Evolutionary conservation across 2,888 invertebrate species (phyloP), one percentile per base, ranked within the genome.

Genomic region (Melieria picta): DNA sequence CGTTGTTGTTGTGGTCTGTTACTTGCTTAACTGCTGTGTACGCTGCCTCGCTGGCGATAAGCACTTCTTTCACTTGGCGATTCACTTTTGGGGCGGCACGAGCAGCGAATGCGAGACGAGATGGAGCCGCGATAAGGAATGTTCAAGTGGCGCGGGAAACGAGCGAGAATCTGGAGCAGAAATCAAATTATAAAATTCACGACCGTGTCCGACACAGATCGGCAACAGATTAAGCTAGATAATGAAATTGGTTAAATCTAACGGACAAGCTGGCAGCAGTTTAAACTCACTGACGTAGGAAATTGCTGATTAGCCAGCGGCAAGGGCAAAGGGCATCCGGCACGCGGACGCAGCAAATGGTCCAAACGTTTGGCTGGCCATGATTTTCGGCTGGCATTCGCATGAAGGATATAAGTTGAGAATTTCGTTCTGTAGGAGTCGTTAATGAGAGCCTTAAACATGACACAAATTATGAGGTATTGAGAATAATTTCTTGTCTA

Each of bases 101-200:
- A 4, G 11, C 58, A 30, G 42, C 5, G 30, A 10, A 47, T 58
- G 48, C 58, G 50, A 66, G 48, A 58, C 43, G 16, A 58, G 67
- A 60, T 60, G 67, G 52, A 60, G 61, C 52, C 67, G 60, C 67
- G 67, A 67, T 67, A 67, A 67, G 67, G 60, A 58, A n/a, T n/a
- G 45, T 64, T 50, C 13, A 30, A 7, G 56, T 56, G 30, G 3
- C 13, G 58, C 16, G 58, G 42, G 58, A 42, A 4, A 67, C 60
- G 45, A 50, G 66, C 43, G 57, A 45, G 45, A 30, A 30, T 11
- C 10, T 13, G 60, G 16, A 43, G 60, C 52, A 65, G 61, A 72
- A 74, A 74, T 72, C 67, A 72, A 74, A 74, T 74, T 74, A 74
- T 74, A 70, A 74, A 65, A 74, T 64, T 74, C 74, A 72, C 69